Evolutionary conservation across 1,140 invertebrate species (phyloP).

Genomic region (Orussus abietinus): DNA sequence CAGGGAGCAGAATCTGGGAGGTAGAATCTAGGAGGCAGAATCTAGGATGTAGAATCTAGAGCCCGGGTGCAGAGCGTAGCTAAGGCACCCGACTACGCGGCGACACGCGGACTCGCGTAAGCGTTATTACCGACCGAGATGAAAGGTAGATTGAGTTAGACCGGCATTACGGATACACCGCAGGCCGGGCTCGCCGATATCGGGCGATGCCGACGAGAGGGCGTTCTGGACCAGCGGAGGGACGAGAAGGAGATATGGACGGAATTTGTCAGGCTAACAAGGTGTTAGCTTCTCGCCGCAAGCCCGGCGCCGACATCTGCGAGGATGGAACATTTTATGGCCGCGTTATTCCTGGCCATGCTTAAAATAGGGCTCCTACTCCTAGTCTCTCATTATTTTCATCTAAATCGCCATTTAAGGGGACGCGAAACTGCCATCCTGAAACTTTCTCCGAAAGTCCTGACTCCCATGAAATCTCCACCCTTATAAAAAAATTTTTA

Average conservation of each 20-base stretch:
- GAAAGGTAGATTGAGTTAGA: slow-evolving; percentile 26
- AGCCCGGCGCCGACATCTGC: slow-evolving; percentile 44
- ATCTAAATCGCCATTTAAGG: too few relatives aligned
- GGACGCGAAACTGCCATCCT: too few relatives aligned
- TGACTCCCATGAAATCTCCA: too few relatives aligned
- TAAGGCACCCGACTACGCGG: too few relatives aligned
- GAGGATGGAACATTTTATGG: too few relatives aligned
- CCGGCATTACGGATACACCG: slow-evolving; percentile 17
- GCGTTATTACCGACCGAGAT: slow-evolving; percentile 23
- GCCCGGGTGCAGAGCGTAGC: too few relatives aligned
- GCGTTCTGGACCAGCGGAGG: not conserved
- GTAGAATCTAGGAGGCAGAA: not conserved
- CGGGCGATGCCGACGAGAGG: slow-evolving; percentile 13
- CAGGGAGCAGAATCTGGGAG: not conserved
- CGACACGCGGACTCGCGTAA: slow-evolving; percentile 18
- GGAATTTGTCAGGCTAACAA: slow-evolving; percentile 49
- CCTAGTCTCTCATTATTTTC: too few relatives aligned
- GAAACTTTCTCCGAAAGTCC: too few relatives aligned
- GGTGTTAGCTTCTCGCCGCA: slow-evolving; percentile 44
- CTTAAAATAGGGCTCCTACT: too few relatives aligned
- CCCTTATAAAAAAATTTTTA: too few relatives aligned
- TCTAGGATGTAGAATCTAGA: too few relatives aligned
- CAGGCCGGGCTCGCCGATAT: slow-evolving; percentile 19
- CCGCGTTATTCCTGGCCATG: too few relatives aligned
- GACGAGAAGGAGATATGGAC: slow-evolving; percentile 27